Evolutionary conservation across 2,888 invertebrate genomes (phyloP), one percentile per base, ranked within the genome.

Genomic region (Allolobophora icterica): DNA sequence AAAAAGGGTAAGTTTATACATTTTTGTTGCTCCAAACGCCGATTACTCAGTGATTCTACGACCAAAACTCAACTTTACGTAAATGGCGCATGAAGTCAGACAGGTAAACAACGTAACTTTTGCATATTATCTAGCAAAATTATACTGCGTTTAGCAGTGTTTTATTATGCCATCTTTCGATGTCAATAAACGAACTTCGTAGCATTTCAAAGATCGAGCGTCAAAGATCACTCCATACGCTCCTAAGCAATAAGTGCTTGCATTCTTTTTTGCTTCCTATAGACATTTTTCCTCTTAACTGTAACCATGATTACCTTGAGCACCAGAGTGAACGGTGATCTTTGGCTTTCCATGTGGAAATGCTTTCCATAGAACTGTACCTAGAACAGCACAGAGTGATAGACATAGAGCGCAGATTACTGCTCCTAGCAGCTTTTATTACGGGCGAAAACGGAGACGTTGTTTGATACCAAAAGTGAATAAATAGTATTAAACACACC

Each of bases 11-110:
- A n/a, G 71, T n/a, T 71, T 71, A 71, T 71, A 5, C 71, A 71
- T 71, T 71, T n/a, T 71, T 71, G 71, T 71, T 71, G 71, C n/a
- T n/a, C 8, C 30, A 13, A 71, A 71, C n/a, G 71, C 19, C 71
- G n/a, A n/a, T 71, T 30, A n/a, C n/a, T 71, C 30, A 21, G n/a
- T 71, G 71, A n/a, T 71, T 71, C 11, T n/a, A n/a, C 71, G n/a
- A 71, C n/a, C 30, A 8, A 71, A 71, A n/a, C 71, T 71, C n/a
- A 71, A n/a, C 71, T 71, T 71, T n/a, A 30, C 30, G 71, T 1
- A 71, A 71, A 71, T 71, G 71, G 71, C 71, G n/a, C 71, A 71
- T 71, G 71, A 71, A 71, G 71, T 30, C 71, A 71, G 71, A n/a
- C 30, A 71, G 30, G 71, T 71, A 71, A 71, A n/a, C n/a, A n/a